These are phyloP conservation scores for Pristionchus exspectatus DNA, from an alignment of 2,888 invertebrate genomes.

Conservation along the genomic window DNA sequence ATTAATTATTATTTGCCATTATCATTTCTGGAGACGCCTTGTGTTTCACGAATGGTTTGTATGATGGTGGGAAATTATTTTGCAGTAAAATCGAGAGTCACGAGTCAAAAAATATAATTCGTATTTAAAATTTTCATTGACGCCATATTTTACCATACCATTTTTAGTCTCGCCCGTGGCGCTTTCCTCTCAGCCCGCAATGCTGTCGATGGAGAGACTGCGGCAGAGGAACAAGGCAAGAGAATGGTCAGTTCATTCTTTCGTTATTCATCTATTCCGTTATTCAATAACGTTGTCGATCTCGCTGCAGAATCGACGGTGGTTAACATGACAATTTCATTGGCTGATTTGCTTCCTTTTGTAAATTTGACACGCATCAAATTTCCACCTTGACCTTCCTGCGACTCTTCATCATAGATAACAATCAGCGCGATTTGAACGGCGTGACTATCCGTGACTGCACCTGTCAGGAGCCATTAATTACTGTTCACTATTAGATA, in stretches of 20 bases:
- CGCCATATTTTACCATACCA: neutral
- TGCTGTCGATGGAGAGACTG: slow-evolving; percentile 66
- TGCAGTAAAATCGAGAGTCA: neutral
- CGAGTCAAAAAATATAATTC: too few species aligned
- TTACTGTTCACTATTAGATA: neutral
- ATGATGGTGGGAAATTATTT: neutral
- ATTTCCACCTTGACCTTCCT: too few species aligned
- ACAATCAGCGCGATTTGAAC: neutral
- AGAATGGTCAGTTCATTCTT: slow-evolving; percentile 62
- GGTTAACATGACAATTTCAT: too few species aligned
- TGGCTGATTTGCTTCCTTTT: too few species aligned
- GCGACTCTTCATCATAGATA: too few species aligned
- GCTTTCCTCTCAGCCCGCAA: slow-evolving; percentile 67
- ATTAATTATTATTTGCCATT: neutral
- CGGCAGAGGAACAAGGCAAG: slow-evolving; percentile 65
- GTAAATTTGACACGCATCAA: too few species aligned
- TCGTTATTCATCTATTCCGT: neutral
- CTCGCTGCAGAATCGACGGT: too few species aligned
- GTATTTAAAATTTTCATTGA: neutral
- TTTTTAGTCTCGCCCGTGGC: slow-evolving; percentile 19
- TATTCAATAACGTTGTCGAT: too few species aligned
- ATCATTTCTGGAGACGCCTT: too few species aligned
- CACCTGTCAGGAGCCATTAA: too few species aligned
- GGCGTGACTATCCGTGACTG: neutral
- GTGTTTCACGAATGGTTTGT: too few species aligned